Conservation (phyloP, 2,888 invertebrate species). For the Andrena bicolor region DNA sequence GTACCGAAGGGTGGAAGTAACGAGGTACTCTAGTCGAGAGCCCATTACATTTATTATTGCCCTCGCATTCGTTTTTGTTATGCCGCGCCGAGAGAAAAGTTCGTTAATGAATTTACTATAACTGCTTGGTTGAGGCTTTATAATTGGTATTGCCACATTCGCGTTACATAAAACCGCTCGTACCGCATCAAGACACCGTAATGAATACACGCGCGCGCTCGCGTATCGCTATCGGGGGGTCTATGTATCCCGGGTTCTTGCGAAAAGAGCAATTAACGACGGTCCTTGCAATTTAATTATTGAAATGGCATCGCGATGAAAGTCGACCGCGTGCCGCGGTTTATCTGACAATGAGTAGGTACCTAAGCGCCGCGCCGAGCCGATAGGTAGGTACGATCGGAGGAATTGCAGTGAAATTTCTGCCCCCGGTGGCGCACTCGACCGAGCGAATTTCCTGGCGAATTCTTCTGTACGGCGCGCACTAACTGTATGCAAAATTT, state of each 20-base stretch:
- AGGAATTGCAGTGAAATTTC: slow-evolving; percentile 4
- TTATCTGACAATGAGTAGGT: slow-evolving; percentile 22
- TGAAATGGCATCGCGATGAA: slow-evolving; percentile 38
- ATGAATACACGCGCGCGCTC: neutral
- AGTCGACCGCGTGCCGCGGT: slow-evolving; percentile 20
- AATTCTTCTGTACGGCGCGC: no score
- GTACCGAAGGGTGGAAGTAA: slow-evolving; percentile 40
- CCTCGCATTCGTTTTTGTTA: slow-evolving; percentile 51
- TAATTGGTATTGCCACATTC: slow-evolving; percentile 62
- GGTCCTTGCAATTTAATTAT: slow-evolving; percentile 51
- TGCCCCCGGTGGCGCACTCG: neutral
- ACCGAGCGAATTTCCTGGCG: neutral
- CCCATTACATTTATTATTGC: slow-evolving; percentile 64
- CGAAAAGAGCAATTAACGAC: slow-evolving; percentile 42
- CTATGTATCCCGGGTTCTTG: slow-evolving; percentile 15
- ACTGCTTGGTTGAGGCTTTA: slow-evolving; percentile 53
- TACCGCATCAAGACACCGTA: slow-evolving; percentile 36
- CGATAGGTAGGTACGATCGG: neutral
- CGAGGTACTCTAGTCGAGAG: slow-evolving; percentile 50
- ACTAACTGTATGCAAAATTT: no score
- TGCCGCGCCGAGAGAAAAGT: slow-evolving; percentile 44
- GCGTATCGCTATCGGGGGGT: neutral
- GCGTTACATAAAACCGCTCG: slow-evolving; percentile 53
- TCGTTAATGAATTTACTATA: slow-evolving; percentile 63
- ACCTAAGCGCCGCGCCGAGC: neutral